Conservation (phyloP, 2,113 vertebrate genomes). For the Dipodomys ordii region DNA sequence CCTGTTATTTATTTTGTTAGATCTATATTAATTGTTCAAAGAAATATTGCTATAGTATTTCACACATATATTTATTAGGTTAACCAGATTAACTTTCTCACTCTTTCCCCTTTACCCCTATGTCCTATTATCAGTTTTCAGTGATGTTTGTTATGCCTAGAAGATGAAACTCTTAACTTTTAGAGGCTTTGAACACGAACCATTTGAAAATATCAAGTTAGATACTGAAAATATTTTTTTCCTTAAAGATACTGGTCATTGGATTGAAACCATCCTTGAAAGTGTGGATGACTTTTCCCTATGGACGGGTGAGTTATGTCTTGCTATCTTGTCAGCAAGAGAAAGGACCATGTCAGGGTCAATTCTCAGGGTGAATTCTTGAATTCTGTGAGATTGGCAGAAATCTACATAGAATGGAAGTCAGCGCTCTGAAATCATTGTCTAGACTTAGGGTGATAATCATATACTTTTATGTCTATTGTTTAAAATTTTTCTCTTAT, state of each 20-base stretch:
- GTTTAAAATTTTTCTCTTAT: background rate
- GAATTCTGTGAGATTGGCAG: slow-evolving; percentile 12
- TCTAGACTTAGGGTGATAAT: background rate
- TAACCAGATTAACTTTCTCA: too few species aligned
- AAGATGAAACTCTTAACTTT: background rate
- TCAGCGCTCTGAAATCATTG: background rate
- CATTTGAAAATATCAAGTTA: background rate
- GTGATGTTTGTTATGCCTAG: too few species aligned
- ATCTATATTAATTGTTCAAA: too few species aligned
- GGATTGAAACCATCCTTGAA: slow-evolving; percentile 97
- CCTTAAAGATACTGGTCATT: slow-evolving; percentile 95
- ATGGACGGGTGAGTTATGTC: slow-evolving; percentile 91
- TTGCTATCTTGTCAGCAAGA: background rate
- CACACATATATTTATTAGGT: too few species aligned
- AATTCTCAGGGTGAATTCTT: background rate
- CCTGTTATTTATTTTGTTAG: too few species aligned
- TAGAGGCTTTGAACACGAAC: slow-evolving; percentile 12
- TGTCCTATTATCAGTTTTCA: too few species aligned
- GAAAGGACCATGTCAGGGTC: background rate
- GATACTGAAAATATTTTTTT: slow-evolving; percentile 30
- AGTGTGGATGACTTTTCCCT: slow-evolving; percentile 99
- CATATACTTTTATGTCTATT: background rate
- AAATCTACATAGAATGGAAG: background rate
- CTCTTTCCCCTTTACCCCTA: too few species aligned
- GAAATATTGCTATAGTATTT: too few species aligned